Evolutionary conservation across 2,113 vertebrate species (phyloP).

Genomic region (Phodopus roborovskii): DNA sequence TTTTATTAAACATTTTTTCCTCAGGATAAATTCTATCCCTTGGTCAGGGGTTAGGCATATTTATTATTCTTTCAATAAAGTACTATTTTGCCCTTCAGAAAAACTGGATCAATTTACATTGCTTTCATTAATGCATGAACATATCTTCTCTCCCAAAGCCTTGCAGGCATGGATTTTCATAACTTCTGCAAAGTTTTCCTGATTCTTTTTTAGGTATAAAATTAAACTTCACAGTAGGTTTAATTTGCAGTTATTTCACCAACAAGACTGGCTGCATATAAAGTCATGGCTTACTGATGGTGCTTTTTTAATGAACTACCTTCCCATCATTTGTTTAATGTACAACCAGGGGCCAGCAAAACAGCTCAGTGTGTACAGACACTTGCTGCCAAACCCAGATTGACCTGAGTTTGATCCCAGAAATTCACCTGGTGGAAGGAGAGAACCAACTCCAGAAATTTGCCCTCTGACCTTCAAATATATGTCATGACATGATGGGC

Average conservation of each 20-base stretch:
- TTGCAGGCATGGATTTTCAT: background rate
- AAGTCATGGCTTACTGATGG: background rate
- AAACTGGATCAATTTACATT: slow-evolving; percentile 20
- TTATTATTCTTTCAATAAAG: slow-evolving; percentile 69
- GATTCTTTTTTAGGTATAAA: background rate
- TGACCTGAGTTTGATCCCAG: background rate
- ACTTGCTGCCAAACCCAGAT: background rate
- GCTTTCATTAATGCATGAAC: slow-evolving; percentile 43
- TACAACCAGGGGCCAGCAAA: background rate
- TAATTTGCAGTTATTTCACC: slow-evolving; percentile 38
- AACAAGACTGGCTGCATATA: background rate
- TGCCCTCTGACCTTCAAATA: background rate
- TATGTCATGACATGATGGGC: background rate
- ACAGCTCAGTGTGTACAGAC: background rate
- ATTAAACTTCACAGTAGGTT: slow-evolving; percentile 32
- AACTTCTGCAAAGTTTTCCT: slow-evolving; percentile 43
- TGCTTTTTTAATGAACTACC: background rate
- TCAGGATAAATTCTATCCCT: slow-evolving; percentile 48
- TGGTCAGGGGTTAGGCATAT: slow-evolving; percentile 40
- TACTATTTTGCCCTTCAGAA: slow-evolving; percentile 36
- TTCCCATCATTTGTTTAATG: background rate
- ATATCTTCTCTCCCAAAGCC: background rate
- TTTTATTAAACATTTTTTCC: slow-evolving; percentile 66
- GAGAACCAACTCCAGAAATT: background rate
- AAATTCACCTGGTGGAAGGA: background rate